Evolutionary conservation across 1,140 invertebrate species (phyloP).

Genomic region (Drosophila willistoni): DNA sequence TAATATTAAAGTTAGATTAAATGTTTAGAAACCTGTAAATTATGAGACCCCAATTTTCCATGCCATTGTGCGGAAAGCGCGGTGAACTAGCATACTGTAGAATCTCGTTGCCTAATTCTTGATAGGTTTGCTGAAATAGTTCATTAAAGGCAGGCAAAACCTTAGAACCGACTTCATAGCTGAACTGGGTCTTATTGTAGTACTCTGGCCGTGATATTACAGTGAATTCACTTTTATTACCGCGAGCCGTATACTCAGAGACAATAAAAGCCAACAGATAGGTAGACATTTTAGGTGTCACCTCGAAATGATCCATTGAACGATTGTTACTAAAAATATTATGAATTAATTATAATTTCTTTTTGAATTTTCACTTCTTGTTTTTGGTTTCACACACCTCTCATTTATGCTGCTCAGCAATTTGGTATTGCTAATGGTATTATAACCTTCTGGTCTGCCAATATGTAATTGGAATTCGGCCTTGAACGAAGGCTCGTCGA

Average conservation of each 20-base stretch:
- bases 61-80: constrained; percentile 90
- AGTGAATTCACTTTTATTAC: constrained; percentile 65
- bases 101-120: constrained; percentile 81
- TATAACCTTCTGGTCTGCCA: constrained; percentile 84
- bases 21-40: constrained; percentile 84
- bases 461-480: constrained; percentile 89
- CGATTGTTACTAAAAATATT: constrained; percentile 38
- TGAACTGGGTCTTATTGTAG: constrained; percentile 85
- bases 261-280: constrained; percentile 90
- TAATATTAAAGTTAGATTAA: neutral
- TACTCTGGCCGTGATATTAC: constrained; percentile 88
- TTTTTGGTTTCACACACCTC: constrained; percentile 28
- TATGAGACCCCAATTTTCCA: constrained; percentile 94
- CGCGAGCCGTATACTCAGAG: constrained; percentile 86
- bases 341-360: no score
- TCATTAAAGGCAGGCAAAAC: constrained; percentile 83
- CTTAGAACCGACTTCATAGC: constrained; percentile 84
- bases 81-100: constrained; percentile 89
- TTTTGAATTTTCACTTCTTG: neutral
- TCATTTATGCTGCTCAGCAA: constrained; percentile 27
- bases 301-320: constrained; percentile 64
- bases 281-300: constrained; percentile 89
- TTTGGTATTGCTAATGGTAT: constrained; percentile 84
- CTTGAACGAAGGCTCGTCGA: constrained; percentile 95
- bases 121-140: constrained; percentile 83